Evolutionary conservation across 2,888 invertebrate species (phyloP).

Genomic region (Lepidonotus clava): DNA sequence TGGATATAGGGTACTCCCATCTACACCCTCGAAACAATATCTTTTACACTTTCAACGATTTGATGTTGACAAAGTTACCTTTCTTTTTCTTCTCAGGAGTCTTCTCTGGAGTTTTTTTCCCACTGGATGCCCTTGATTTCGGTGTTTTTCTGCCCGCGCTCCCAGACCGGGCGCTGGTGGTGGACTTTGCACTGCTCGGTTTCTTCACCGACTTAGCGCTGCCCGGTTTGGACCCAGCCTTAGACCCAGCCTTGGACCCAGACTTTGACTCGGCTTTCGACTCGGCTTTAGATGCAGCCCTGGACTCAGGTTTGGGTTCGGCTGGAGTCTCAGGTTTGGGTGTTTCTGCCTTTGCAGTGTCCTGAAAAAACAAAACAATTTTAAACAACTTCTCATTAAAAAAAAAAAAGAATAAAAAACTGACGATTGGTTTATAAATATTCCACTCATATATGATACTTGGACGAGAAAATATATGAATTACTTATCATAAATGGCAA

Average conservation of each 20-base stretch:
- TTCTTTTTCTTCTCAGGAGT: conserved; percentile 22
- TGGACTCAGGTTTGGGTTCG: background rate
- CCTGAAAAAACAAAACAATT: too few species aligned
- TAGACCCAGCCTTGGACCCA: background rate
- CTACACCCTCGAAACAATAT: too few species aligned
- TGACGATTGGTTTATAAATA: too few species aligned
- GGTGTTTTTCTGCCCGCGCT: conserved; percentile 51
- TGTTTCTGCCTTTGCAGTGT: background rate
- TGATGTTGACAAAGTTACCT: background rate
- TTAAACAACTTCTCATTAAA: too few species aligned
- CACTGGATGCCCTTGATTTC: conserved; percentile 29
- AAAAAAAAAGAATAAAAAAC: too few species aligned
- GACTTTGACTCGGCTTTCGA: background rate
- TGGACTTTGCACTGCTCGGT: conserved; percentile 57
- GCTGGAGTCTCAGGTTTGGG: conserved; percentile 19
- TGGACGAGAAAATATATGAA: too few species aligned
- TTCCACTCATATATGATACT: too few species aligned
- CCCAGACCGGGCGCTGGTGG: conserved; percentile 53
- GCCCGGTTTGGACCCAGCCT: conserved; percentile 60
- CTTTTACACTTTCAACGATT: too few species aligned
- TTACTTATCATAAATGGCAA: too few species aligned
- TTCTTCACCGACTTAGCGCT: conserved; percentile 59
- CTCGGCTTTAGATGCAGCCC: too few species aligned
- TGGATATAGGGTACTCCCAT: too few species aligned
- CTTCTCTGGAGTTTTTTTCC: conserved; percentile 5